Evolutionary conservation across 2,888 invertebrate species (phyloP).

Genomic region (Heterodera filipjevi): DNA sequence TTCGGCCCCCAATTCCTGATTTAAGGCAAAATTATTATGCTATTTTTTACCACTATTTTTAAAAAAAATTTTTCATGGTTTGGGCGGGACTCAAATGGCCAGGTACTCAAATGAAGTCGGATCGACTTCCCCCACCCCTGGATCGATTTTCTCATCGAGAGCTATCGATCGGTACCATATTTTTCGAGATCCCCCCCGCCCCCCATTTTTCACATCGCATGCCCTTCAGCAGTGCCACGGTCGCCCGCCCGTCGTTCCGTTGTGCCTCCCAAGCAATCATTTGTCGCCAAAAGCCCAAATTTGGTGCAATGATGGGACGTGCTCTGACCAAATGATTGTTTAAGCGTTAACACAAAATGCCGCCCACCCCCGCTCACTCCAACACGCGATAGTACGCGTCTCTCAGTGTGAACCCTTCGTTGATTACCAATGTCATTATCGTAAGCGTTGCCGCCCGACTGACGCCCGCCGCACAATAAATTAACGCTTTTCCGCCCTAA

Average conservation of each 20-base stretch:
- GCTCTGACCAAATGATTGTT: conserved; percentile 17
- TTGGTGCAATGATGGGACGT: conserved; percentile 47
- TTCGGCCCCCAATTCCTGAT: no score
- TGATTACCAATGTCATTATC: conserved; percentile 44
- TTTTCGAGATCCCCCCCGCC: neutral
- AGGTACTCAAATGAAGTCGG: no score
- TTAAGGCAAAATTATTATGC: no score
- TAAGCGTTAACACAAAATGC: neutral
- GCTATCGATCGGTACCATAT: no score
- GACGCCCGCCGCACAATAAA: conserved; percentile 50
- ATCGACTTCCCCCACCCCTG: no score
- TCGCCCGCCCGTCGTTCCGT: conserved; percentile 46
- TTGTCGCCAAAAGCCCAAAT: conserved; percentile 49
- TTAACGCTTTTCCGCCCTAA: conserved; percentile 46
- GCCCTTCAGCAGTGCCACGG: conserved; percentile 56
- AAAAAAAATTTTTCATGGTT: no score
- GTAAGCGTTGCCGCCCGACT: conserved; percentile 45
- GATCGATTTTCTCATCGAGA: no score
- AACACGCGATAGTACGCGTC: conserved; percentile 45
- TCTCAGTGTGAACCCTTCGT: conserved; percentile 39
- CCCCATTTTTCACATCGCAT: conserved; percentile 41
- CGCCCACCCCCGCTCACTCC: conserved; percentile 15
- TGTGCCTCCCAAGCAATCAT: conserved; percentile 49
- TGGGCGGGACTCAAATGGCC: no score
- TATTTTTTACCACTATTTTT: no score